Conservation (phyloP, 2,888 invertebrate genomes). For the Hofmannophila pseudospretella region DNA sequence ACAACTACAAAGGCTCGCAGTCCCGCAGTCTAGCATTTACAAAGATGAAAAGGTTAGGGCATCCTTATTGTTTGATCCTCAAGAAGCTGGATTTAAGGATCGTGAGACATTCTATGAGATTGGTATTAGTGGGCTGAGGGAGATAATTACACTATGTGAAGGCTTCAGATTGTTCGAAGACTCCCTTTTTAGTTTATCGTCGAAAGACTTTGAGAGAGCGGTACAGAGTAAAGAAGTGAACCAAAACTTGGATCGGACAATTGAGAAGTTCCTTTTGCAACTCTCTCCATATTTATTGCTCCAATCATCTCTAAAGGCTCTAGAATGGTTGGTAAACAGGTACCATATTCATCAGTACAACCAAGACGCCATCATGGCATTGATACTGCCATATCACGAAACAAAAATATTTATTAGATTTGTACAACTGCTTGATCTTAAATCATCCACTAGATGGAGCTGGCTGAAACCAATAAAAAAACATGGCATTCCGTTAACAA, state of each 20-base stretch:
- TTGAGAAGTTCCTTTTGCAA: constrained; percentile 87
- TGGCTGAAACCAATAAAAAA: constrained; percentile 88
- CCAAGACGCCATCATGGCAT: constrained; percentile 85
- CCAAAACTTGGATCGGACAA: constrained; percentile 83
- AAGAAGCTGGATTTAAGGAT: constrained; percentile 92
- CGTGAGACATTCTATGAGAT: constrained; percentile 91
- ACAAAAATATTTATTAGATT: constrained; percentile 91
- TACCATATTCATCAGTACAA: constrained; percentile 94
- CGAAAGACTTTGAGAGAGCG: constrained; percentile 88
- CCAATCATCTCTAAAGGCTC: constrained; percentile 88
- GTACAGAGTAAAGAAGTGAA: constrained; percentile 87
- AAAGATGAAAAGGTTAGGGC: constrained; percentile 83
- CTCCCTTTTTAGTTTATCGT: constrained; percentile 86
- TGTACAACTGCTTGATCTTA: constrained; percentile 85
- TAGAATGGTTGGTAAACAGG: constrained; percentile 97
- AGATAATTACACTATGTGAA: constrained; percentile 85
- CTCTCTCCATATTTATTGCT: constrained; percentile 94
- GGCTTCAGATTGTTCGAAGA: constrained; percentile 85
- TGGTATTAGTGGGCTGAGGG: constrained; percentile 90
- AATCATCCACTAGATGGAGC: constrained; percentile 80
- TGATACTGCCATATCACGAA: constrained; percentile 95
- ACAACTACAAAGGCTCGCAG: constrained; percentile 85
- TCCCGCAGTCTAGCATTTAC: constrained; percentile 85
- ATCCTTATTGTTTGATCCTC: constrained; percentile 92
- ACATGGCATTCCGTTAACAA: constrained; percentile 84